phyloP scores from a whole-genome alignment of 1,140 invertebrate genomes.

The Thaumetopoea pityocampa region DNA sequence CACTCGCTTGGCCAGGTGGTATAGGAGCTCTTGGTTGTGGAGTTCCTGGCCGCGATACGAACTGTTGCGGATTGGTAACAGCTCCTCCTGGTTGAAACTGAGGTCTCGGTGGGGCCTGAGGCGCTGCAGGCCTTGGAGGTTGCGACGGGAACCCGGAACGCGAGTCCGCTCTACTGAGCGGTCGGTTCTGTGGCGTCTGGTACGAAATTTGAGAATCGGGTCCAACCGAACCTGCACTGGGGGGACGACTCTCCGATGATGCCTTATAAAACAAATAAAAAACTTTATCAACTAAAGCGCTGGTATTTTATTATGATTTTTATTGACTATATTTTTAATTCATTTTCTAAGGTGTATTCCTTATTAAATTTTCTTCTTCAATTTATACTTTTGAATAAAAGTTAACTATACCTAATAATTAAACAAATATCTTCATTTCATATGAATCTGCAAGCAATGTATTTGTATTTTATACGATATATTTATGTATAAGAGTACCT shows the following conservation, averaged over 20 bases:
- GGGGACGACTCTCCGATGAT: conserved; percentile 46
- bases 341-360: too few species aligned
- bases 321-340: too few species aligned
- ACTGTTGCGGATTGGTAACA: conserved; percentile 46
- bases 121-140: conserved; percentile 37
- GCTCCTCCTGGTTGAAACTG: conserved; percentile 67
- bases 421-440: not conserved
- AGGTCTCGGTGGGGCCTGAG: conserved; percentile 50
- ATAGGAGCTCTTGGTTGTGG: conserved; percentile 36
- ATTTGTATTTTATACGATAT: too few species aligned
- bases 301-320: too few species aligned
- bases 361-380: too few species aligned
- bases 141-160: conserved; percentile 53
- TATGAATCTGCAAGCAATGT: not conserved
- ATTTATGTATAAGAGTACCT: too few species aligned
- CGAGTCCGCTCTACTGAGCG: conserved; percentile 68
- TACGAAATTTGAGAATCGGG: conserved; percentile 21
- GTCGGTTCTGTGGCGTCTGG: conserved; percentile 37
- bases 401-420: not conserved
- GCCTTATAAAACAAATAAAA: conserved; percentile 43
- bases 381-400: too few species aligned
- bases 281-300: too few species aligned
- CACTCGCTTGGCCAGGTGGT: conserved; percentile 36
- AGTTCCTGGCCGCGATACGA: conserved; percentile 39
- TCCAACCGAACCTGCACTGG: conserved; percentile 29